Evolutionary conservation across 2,113 vertebrate species (phyloP).

Genomic region (Eulacestoma nigropectus): DNA sequence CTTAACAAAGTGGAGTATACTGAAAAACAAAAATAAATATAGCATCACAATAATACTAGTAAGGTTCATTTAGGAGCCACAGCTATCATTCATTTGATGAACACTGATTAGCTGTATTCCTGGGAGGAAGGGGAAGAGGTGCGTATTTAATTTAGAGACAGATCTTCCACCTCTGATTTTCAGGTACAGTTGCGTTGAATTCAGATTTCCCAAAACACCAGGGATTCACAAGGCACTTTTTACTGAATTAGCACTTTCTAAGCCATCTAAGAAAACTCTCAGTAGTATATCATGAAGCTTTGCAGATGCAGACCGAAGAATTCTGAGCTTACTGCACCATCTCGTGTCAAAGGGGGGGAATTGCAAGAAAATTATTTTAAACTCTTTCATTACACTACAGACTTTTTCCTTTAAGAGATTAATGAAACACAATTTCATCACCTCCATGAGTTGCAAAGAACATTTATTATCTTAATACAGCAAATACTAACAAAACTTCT

Average conservation of each 20-base stretch:
- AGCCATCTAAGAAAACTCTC: not conserved
- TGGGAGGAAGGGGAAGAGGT: not conserved
- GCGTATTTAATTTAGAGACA: not conserved
- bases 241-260: not conserved
- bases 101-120: not conserved
- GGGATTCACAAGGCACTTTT: not conserved
- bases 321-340: conserved; percentile 58
- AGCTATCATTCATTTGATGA: not conserved
- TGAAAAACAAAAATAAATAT: not conserved
- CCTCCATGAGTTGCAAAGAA: not conserved
- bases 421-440: not conserved
- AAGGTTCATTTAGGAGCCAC: not conserved
- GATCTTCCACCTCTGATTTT: not conserved
- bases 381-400: not conserved
- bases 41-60: not conserved
- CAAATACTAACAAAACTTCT: not conserved
- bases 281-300: not conserved
- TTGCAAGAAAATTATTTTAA: not conserved
- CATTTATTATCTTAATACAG: not conserved
- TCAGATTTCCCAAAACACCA: not conserved
- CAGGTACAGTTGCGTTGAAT: not conserved
- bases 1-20: not conserved
- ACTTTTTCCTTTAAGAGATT: not conserved
- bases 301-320: not conserved
- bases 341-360: conserved; percentile 35